phyloP scores from a whole-genome alignment of 2,113 vertebrate species.

The Tenebrosternarchus preto region DNA sequence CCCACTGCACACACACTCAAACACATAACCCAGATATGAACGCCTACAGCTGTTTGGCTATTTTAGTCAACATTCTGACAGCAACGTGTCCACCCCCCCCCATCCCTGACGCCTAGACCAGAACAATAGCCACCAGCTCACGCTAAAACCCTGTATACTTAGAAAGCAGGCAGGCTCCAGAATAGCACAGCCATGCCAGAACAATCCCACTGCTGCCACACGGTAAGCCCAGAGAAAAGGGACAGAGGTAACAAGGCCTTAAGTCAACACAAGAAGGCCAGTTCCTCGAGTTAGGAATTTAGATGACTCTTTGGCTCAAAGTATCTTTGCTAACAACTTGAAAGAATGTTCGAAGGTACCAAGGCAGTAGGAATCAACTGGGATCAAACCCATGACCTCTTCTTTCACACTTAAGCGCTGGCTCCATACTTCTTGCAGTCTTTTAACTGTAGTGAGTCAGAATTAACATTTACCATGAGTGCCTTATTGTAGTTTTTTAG shows the following conservation, averaged over 20 bases:
- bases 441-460: background rate
- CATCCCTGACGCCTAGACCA: slow-evolving; percentile 54
- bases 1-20: slow-evolving; percentile 29
- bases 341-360: background rate
- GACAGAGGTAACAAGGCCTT: slow-evolving; percentile 50
- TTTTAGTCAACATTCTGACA: slow-evolving; percentile 58
- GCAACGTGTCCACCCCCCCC: slow-evolving; percentile 51
- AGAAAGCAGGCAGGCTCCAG: slow-evolving; percentile 48
- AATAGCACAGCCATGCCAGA: slow-evolving; percentile 47
- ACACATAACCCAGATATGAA: slow-evolving; percentile 54
- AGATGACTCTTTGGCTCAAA: slow-evolving; percentile 19
- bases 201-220: slow-evolving; percentile 54
- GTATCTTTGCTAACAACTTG: slow-evolving; percentile 1
- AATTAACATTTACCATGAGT: no score
- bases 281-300: slow-evolving; percentile 17
- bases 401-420: background rate
- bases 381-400: slow-evolving; percentile 15
- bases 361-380: background rate
- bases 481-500: no score
- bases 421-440: background rate
- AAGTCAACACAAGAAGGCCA: slow-evolving; percentile 22
- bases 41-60: slow-evolving; percentile 67
- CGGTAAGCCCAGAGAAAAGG: slow-evolving; percentile 39
- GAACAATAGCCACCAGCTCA: slow-evolving; percentile 60
- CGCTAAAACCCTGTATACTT: slow-evolving; percentile 57